Evolutionary conservation across 2,797 vertebrate genomes (phyloP).

Genomic region (Micromesistius poutassou): DNA sequence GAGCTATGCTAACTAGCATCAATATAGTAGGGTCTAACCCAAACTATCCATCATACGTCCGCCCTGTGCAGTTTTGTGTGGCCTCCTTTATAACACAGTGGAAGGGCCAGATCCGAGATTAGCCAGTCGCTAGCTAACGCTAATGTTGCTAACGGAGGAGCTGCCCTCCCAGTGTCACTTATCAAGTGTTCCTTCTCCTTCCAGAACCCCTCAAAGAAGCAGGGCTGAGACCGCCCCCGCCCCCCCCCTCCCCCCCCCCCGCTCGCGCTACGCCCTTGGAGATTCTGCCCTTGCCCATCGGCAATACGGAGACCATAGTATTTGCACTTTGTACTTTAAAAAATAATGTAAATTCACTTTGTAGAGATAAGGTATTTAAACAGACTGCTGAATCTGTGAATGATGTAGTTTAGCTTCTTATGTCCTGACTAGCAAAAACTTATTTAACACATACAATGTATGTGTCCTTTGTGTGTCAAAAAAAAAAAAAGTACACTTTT

Average conservation of each 20-base stretch:
- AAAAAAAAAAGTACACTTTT: constrained; percentile 67
- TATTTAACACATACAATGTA: constrained; percentile 92
- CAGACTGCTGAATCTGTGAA: constrained; percentile 93
- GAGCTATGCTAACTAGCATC: no score
- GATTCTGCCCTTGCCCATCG: constrained; percentile 79
- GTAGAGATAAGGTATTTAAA: constrained; percentile 96
- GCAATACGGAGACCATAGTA: constrained; percentile 88
- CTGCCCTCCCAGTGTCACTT: no score
- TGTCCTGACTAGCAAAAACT: constrained; percentile 73
- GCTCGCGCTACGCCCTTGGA: constrained; percentile 59
- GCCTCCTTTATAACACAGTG: no score
- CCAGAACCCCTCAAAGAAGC: constrained; percentile 86
- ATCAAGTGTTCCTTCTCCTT: constrained; percentile 39
- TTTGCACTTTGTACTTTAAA: constrained; percentile 99
- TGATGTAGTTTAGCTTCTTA: constrained; percentile 81
- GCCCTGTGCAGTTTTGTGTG: no score
- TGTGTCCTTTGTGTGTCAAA: constrained; percentile 84
- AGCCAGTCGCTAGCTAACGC: no score
- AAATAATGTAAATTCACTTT: constrained; percentile 95
- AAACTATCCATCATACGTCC: no score
- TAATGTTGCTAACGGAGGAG: no score
- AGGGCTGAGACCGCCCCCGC: constrained; percentile 76
- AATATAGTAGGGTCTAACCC: no score
- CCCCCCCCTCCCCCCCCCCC: neutral
- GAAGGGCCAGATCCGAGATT: no score